Percentiles rank a stretch among this genome's conserved stretches.
phyloP scores from a whole-genome alignment of 1,140 invertebrate genomes.

The Schmidtea mediterranea region DNA sequence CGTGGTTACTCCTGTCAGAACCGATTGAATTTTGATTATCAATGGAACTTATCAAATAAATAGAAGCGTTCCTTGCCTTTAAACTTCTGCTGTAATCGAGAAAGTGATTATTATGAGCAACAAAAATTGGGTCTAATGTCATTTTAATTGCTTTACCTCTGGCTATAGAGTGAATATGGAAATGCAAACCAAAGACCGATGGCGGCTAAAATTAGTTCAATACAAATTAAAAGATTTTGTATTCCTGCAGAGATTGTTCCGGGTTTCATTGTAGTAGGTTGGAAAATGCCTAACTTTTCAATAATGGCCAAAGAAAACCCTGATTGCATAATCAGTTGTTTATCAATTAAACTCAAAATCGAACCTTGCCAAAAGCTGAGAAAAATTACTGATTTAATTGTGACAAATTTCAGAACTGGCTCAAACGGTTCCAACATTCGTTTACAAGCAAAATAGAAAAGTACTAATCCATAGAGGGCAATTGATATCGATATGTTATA shows the following conservation, averaged over 20 bases:
- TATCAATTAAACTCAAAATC: no score
- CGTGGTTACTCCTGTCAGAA: no score
- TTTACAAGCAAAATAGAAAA: slow-evolving; percentile 89
- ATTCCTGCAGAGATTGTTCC: slow-evolving; percentile 96
- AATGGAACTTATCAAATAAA: no score
- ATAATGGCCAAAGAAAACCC: slow-evolving; percentile 78
- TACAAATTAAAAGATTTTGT: slow-evolving; percentile 95
- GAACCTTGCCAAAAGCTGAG: slow-evolving; percentile 89
- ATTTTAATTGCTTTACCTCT: not conserved
- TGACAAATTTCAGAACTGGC: slow-evolving; percentile 92
- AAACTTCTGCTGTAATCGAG: no score
- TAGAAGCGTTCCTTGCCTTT: no score
- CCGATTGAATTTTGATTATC: no score
- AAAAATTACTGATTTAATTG: slow-evolving; percentile 95
- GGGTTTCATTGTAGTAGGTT: slow-evolving; percentile 43
- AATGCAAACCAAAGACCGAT: slow-evolving; percentile 86
- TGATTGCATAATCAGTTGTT: no score
- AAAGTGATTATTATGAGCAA: no score
- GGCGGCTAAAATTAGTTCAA: slow-evolving; percentile 93
- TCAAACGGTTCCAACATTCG: slow-evolving; percentile 83
- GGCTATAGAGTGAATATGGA: slow-evolving; percentile 29
- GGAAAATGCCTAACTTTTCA: slow-evolving; percentile 74
- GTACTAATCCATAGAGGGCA: slow-evolving; percentile 78
- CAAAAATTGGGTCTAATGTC: no score
- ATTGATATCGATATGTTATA: slow-evolving; percentile 91